Evolutionary conservation across 35 echinoderm and acorn worm species (phyloP), one percentile per base, ranked within the genome.

Genomic region (Lytechinus variegatus): DNA sequence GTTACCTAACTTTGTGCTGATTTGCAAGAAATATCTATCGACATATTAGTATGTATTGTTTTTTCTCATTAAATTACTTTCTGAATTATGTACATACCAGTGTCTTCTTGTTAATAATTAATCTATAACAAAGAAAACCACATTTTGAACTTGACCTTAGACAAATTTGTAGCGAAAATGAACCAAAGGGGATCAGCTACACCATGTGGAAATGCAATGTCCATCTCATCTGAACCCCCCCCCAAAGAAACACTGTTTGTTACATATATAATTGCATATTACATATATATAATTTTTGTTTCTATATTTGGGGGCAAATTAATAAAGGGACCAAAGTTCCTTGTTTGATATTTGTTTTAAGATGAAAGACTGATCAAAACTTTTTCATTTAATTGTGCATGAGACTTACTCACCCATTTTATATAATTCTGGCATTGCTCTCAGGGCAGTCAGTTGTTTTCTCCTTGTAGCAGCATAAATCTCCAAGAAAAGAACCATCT

Each of bases 401-500:
- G 29, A 21, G 8, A 33, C 58, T 16, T 33, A 95, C 94, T 95
- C 54, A 95, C 95, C 95, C 29, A 95, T 55, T 91, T 71, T 95
- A 54, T 95, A 56, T n/a, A 97, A 95, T 9, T 95, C 95, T 54
- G 97, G 95, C 87, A 97, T 54, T 54, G 92, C 95, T 94, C 92
- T 94, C 0, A 97, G 87, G 6, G 94, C 57, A 52, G 89, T 95
- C 29, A 97, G 28, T 71, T 97, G 97, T 19, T 91, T 94, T 14
- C 87, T 95, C 27, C 94, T 92, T 27, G 94, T 96, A 21, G 93
- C 86, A 27, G 96, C 91, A 87, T 91, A 94, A 11, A 98, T 28
- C 94, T 97, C 97, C 56, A 99, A 54, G n/a, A 55, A 95, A 6
- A 99, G 66, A 0, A 96, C 19, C 24, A 94, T 91, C 29, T 99